Base-by-base conservation (phyloP, 2,888 invertebrate species). In the Caenorhabditis becei region DNA sequence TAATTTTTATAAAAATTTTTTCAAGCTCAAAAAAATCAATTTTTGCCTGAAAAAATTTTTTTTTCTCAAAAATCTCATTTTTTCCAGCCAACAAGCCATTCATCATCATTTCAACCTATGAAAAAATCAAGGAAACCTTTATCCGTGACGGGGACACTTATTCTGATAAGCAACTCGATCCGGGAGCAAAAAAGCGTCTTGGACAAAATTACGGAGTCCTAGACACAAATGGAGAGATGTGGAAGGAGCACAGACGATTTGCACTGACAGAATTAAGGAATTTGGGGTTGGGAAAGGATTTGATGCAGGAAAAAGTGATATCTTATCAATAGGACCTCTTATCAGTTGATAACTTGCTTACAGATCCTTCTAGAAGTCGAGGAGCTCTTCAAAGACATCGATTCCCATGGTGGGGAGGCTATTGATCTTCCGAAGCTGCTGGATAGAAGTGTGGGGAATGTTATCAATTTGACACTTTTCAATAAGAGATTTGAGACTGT, bases 391-490 rank as follows among this genome's bases (percentile, higher is more conserved):
- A 54, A 44, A 11, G 51, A 44, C n/a, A n/a, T 75, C 1, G 56
- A 71, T 16, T 23, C 49, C 5, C 51, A 51, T n/a, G 28, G 37
- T 10, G 72, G 66, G 3, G 16, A 58, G 3, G 56, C 65, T 8
- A 56, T 80, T 5, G 37, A 69, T 23, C 26, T 77, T 1, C 59
- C 54, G 2, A 32, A 24, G 8, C 32, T 71, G 18, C 14, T 82
- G 14, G 77, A 80, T 20, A 61, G 37, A 58, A 59, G 61, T 58
- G 71, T 82, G 16, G 82, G 67, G 2, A 75, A 74, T 63, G 61
- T 82, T 16, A 77, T 82, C 61, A 82, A 82, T 26, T 37, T 71
- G 71, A 71, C 71, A 5, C 62, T 71, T 2, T 71, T 71, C 62
- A 71, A 71, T 14, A 71, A 71, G 47, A 23, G 71, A 54, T 71